Evolutionary conservation across 2,797 vertebrate genomes (phyloP).

Genomic region (Vespertilio murinus): DNA sequence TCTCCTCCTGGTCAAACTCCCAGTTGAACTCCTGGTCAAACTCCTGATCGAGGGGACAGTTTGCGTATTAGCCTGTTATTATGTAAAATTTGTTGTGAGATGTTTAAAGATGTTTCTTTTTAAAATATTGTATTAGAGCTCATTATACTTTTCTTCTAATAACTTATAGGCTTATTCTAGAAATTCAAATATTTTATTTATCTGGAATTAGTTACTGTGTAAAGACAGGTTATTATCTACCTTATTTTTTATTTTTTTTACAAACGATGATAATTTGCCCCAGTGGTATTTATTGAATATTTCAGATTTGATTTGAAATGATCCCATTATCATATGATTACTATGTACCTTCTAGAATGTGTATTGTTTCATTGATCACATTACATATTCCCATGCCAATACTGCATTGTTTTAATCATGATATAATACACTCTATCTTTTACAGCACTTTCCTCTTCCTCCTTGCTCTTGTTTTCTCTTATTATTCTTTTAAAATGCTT

Average conservation of each 20-base stretch:
- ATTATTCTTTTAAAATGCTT: neutral
- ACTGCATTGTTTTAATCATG: neutral
- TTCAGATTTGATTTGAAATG: slow-evolving; percentile 23
- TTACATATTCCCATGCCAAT: neutral
- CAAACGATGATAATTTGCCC: neutral
- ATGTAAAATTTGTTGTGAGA: neutral
- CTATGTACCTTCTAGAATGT: neutral
- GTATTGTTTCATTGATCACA: neutral
- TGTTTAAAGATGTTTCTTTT: neutral
- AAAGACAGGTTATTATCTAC: neutral
- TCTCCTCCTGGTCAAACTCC: no score
- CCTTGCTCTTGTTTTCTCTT: neutral
- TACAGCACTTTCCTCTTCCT: neutral
- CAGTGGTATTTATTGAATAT: neutral
- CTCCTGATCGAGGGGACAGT: no score
- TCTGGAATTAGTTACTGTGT: neutral
- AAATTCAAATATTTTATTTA: slow-evolving; percentile 25
- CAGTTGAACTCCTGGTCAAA: no score
- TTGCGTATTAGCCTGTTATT: no score
- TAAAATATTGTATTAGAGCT: neutral
- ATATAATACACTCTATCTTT: neutral
- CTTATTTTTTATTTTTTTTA: neutral
- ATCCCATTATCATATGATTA: neutral
- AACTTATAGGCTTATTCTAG: neutral
- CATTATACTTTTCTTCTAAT: neutral